These are phyloP conservation scores for Archocentrus centrarchus DNA, from an alignment of 2,113 vertebrate species.

Conservation along the genomic window DNA sequence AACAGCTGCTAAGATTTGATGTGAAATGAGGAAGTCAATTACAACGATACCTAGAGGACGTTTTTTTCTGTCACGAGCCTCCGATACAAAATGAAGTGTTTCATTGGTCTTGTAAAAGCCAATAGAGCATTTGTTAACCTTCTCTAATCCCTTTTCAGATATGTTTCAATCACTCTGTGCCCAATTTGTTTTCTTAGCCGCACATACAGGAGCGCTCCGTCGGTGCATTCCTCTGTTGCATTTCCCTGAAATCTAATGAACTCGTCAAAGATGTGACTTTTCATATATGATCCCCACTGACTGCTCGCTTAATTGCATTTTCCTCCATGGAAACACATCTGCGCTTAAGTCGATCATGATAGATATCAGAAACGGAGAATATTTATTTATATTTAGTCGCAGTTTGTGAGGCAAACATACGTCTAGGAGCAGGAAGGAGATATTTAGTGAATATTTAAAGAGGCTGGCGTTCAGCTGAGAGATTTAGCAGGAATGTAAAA, in stretches of 20 bases:
- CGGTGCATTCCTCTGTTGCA: background rate
- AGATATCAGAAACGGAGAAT: background rate
- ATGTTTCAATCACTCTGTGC: background rate
- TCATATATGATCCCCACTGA: constrained; percentile 8
- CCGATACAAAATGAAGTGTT: background rate
- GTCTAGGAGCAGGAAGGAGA: background rate
- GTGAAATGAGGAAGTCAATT: background rate
- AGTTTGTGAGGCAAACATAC: background rate
- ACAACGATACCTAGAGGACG: background rate
- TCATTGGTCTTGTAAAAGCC: constrained; percentile 8
- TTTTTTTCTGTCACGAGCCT: background rate
- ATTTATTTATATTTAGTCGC: constrained; percentile 6
- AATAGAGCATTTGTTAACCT: constrained; percentile 21
- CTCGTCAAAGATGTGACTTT: constrained; percentile 20
- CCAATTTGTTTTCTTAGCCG: background rate
- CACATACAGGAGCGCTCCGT: background rate
- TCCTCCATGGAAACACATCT: background rate
- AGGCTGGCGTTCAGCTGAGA: background rate
- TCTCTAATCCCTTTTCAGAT: constrained; percentile 22
- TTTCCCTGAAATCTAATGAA: constrained; percentile 32
- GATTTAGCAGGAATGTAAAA: background rate
- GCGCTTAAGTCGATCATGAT: background rate
- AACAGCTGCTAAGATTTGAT: background rate
- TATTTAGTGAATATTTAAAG: background rate
- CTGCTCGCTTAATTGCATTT: constrained; percentile 36